Conservation (phyloP, 2,888 invertebrate species). For the Agrotis ipsilon region DNA sequence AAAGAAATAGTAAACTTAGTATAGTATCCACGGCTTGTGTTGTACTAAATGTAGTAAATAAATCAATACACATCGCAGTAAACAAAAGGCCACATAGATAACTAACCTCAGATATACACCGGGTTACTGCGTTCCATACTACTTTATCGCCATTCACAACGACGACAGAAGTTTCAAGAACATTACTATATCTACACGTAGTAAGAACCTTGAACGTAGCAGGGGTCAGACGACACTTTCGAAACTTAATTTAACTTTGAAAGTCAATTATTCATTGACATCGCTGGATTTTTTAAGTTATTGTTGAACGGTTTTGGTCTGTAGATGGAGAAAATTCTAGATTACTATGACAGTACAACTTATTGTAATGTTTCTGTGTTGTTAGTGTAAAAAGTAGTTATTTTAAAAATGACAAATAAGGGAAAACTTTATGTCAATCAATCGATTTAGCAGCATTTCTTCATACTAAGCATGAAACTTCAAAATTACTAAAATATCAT, state of each 20-base stretch:
- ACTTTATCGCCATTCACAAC: slow-evolving; percentile 39
- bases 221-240: slow-evolving; percentile 29
- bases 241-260: slow-evolving; percentile 29
- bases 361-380: no score
- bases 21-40: no score
- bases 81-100: slow-evolving; percentile 46
- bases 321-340: neutral
- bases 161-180: slow-evolving; percentile 24
- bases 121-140: slow-evolving; percentile 24
- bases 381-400: no score
- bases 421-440: neutral
- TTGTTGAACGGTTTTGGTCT: slow-evolving; percentile 3
- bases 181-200: slow-evolving; percentile 5
- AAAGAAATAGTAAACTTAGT: no score
- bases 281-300: slow-evolving; percentile 3
- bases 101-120: slow-evolving; percentile 31
- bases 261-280: slow-evolving; percentile 27
- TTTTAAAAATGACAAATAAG: no score
- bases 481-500: neutral
- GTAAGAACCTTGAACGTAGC: slow-evolving; percentile 10
- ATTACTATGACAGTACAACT: neutral
- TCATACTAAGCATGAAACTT: neutral
- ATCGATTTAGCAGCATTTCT: neutral
- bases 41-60: no score
- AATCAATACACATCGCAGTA: neutral